A percentile compares a stretch with the other conserved stretches of the same genome.
Evolutionary conservation across 2,888 invertebrate species (phyloP).

Genomic region (Agonopterix subpropinquella): DNA sequence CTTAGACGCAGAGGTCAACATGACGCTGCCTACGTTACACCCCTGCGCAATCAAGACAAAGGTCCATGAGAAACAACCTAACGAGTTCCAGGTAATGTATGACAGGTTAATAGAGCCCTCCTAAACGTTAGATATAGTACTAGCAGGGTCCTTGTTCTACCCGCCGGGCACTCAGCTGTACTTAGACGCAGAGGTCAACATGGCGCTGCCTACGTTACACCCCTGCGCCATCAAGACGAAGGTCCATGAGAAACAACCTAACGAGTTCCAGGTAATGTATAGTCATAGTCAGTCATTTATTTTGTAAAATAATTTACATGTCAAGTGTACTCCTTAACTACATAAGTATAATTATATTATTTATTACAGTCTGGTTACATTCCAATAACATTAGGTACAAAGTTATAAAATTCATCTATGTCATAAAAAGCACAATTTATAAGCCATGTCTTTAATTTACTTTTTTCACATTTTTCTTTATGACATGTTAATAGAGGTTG

Average conservation of each 20-base stretch:
- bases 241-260: slow-evolving; percentile 79
- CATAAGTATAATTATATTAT: too few species aligned
- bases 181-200: slow-evolving; percentile 81
- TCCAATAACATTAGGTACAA: too few species aligned
- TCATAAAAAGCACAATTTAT: too few species aligned
- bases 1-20: slow-evolving; percentile 81
- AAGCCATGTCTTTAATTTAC: too few species aligned
- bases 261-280: slow-evolving; percentile 83
- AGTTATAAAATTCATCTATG: too few species aligned
- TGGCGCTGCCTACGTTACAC: slow-evolving; percentile 83
- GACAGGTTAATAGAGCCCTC: too few species aligned
- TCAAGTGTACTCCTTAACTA: too few species aligned
- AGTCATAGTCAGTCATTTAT: too few species aligned
- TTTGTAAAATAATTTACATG: too few species aligned
- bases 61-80: slow-evolving; percentile 79
- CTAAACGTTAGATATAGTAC: slow-evolving; percentile 47
- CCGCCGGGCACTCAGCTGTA: slow-evolving; percentile 81
- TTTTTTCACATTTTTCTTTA: too few species aligned
- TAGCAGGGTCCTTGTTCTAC: slow-evolving; percentile 71
- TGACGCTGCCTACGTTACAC: slow-evolving; percentile 83
- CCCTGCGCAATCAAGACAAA: slow-evolving; percentile 80
- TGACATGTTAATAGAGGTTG: too few species aligned
- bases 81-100: slow-evolving; percentile 79
- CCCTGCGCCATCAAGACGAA: slow-evolving; percentile 80
- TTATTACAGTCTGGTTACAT: too few species aligned